These are phyloP conservation scores for Sinocyclocheilus grahami DNA, from an alignment of 2,113 vertebrate species.

Conservation along the genomic window DNA sequence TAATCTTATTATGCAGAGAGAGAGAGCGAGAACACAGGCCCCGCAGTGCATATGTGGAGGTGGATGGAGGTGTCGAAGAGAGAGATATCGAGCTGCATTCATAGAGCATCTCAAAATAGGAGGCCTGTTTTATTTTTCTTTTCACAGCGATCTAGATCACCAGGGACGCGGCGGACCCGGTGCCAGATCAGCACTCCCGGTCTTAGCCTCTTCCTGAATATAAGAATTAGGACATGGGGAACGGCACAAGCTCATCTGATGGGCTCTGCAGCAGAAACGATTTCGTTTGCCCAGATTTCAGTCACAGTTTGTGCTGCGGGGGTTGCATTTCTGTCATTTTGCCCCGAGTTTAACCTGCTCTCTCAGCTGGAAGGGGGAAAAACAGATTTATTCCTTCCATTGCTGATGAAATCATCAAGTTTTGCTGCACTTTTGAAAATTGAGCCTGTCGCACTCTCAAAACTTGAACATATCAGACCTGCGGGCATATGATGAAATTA, in stretches of 20 bases:
- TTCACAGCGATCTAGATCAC: constrained; percentile 26
- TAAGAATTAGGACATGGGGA: constrained; percentile 30
- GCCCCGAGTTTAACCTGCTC: background rate
- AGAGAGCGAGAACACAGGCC: constrained; percentile 38
- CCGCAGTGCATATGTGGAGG: constrained; percentile 39
- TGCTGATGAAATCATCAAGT: background rate
- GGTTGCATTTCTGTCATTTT: background rate
- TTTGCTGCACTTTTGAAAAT: background rate
- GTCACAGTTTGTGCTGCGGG: background rate
- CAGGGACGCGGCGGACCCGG: background rate
- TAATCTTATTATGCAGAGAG: constrained; percentile 55
- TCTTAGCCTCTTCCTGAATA: constrained; percentile 21
- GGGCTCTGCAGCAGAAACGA: background rate
- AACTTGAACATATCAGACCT: background rate
- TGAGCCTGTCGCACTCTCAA: background rate
- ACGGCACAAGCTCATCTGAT: constrained; percentile 16
- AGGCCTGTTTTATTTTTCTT: constrained; percentile 35
- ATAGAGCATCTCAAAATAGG: constrained; percentile 28
- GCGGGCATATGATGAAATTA: background rate
- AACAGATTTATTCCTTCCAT: background rate
- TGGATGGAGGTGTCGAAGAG: constrained; percentile 41
- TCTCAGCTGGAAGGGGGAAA: background rate
- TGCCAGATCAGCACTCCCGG: constrained; percentile 33
- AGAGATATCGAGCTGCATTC: constrained; percentile 34
- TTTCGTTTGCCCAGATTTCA: background rate